Evolutionary conservation across 2,888 invertebrate genomes (phyloP).

Genomic region (Drosophila falleni): DNA sequence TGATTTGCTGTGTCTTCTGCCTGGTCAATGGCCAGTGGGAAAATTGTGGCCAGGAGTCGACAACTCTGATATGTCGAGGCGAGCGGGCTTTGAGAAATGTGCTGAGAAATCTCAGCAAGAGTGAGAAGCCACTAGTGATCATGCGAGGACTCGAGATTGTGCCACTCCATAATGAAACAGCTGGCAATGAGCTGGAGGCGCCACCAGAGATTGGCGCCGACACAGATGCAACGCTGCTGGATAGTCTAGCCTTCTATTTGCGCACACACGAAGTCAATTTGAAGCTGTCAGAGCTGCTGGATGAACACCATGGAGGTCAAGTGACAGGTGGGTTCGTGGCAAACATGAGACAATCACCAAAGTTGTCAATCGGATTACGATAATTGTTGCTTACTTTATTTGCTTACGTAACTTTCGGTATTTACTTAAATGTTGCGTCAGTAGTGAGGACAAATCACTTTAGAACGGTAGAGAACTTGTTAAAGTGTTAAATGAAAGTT

Average conservation of each 20-base stretch:
- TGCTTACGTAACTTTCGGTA: background rate
- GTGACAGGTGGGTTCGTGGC: slow-evolving; percentile 48
- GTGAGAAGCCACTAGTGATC: slow-evolving; percentile 79
- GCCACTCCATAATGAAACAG: slow-evolving; percentile 71
- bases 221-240: slow-evolving; percentile 83
- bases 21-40: slow-evolving; percentile 47
- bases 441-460: slow-evolving; percentile 1
- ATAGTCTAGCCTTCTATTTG: slow-evolving; percentile 88
- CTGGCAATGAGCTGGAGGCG: slow-evolving; percentile 20
- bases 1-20: slow-evolving; percentile 46
- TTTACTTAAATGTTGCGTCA: background rate
- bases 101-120: slow-evolving; percentile 86
- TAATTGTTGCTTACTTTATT: background rate
- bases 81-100: slow-evolving; percentile 86
- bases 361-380: slow-evolving; percentile 23
- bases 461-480: slow-evolving; percentile 32
- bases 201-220: slow-evolving; percentile 9
- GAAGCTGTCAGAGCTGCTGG: slow-evolving; percentile 89
- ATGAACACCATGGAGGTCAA: slow-evolving; percentile 56
- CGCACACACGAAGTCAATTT: slow-evolving; percentile 91
- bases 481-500: slow-evolving; percentile 1
- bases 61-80: slow-evolving; percentile 86
- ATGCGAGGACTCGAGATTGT: slow-evolving; percentile 84
- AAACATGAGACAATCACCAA: background rate
- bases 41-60: slow-evolving; percentile 51